These are phyloP conservation scores for Catharus fuscescens DNA, from an alignment of 2,113 vertebrate genomes.

Conservation along the genomic window DNA sequence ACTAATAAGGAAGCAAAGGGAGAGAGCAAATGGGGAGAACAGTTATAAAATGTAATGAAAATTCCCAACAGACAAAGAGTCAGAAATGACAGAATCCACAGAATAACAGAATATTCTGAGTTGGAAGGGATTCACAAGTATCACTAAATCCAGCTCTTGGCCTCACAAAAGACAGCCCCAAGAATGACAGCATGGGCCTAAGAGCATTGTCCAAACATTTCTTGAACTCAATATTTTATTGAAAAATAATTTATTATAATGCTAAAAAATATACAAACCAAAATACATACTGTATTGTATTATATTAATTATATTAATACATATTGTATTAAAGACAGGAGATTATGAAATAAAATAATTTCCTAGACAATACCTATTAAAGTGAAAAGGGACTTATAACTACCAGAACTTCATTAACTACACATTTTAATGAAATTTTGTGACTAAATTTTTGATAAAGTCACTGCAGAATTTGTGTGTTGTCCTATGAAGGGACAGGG, in stretches of 20 bases:
- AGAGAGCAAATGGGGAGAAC: background rate
- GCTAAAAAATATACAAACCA: background rate
- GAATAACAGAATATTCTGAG: background rate
- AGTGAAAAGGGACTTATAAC: background rate
- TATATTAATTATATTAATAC: background rate
- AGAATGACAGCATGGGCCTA: background rate
- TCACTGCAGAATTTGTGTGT: background rate
- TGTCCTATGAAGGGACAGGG: background rate
- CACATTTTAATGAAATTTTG: background rate
- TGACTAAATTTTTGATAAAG: background rate
- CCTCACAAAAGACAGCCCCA: background rate
- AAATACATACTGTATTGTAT: background rate
- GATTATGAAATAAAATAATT: background rate
- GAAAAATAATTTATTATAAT: background rate
- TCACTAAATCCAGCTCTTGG: background rate
- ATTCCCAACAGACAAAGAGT: background rate
- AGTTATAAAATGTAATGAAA: background rate
- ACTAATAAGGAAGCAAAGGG: background rate
- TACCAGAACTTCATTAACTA: background rate
- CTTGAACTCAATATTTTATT: background rate
- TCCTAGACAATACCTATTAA: background rate
- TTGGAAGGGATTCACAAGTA: background rate
- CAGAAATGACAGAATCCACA: background rate
- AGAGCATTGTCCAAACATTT: background rate
- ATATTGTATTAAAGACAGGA: background rate